These are phyloP conservation scores for Parauchenoglanis ngamensis DNA, from an alignment of 2,797 vertebrate genomes.

Conservation along the genomic window DNA sequence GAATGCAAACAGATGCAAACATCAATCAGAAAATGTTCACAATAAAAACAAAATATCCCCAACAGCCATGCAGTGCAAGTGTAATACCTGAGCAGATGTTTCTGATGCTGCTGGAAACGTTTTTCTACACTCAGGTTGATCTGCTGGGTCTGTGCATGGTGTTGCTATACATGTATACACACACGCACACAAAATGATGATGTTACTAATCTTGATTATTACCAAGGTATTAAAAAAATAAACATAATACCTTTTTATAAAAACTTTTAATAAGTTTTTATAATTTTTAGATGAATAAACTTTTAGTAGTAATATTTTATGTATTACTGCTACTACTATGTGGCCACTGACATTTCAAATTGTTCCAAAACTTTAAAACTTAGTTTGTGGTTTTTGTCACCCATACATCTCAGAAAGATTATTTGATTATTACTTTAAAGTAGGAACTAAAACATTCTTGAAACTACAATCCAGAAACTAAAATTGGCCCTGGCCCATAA, in stretches of 20 bases:
- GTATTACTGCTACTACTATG: background rate
- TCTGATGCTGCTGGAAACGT: slow-evolving; percentile 64
- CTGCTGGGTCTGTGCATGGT: slow-evolving; percentile 63
- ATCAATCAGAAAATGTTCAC: background rate
- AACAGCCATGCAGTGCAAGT: background rate
- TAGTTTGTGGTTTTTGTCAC: background rate
- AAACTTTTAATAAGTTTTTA: background rate
- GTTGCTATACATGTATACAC: slow-evolving; percentile 69
- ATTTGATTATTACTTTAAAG: background rate
- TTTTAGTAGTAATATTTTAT: background rate
- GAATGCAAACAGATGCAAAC: background rate
- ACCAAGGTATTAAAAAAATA: background rate
- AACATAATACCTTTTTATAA: background rate
- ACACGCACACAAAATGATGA: background rate
- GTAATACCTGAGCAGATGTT: slow-evolving; percentile 73
- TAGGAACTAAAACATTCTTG: background rate
- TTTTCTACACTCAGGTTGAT: slow-evolving; percentile 68
- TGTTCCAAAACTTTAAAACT: background rate
- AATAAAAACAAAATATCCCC: background rate
- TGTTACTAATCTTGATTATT: background rate
- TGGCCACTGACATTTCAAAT: background rate
- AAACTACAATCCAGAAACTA: background rate
- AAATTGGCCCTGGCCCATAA: background rate
- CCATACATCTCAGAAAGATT: background rate
- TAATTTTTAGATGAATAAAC: background rate